phyloP scores from a whole-genome alignment of 2,797 vertebrate genomes.

The Lycodopsis pacificus region DNA sequence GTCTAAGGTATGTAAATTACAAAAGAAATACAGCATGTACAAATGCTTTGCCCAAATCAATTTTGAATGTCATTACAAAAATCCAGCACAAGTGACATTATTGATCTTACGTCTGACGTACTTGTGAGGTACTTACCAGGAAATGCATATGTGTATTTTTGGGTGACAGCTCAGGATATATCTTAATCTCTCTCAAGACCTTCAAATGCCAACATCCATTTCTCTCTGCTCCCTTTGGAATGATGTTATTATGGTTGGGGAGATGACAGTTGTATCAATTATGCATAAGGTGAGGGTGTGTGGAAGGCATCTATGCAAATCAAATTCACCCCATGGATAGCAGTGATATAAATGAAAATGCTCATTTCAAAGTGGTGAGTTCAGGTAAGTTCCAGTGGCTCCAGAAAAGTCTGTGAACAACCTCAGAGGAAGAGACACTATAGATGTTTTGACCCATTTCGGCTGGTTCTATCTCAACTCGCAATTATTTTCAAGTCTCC shows the following conservation, averaged over 20 bases:
- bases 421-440: conserved; percentile 4
- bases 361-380: conserved; percentile 55
- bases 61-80: conserved; percentile 63
- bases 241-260: conserved; percentile 75
- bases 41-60: conserved; percentile 54
- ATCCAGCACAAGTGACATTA: conserved; percentile 49
- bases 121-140: conserved; percentile 22
- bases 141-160: conserved; percentile 60
- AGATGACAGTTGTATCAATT: conserved; percentile 80
- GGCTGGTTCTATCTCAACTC: background rate
- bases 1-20: background rate
- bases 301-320: conserved; percentile 74
- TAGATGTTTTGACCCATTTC: background rate
- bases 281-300: conserved; percentile 75
- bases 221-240: conserved; percentile 68
- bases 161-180: conserved; percentile 67
- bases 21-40: conserved; percentile 20
- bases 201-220: conserved; percentile 79
- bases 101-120: conserved; percentile 66
- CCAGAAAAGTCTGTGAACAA: conserved; percentile 10
- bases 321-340: conserved; percentile 45
- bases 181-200: conserved; percentile 70
- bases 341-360: conserved; percentile 70
- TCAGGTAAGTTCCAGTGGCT: conserved; percentile 41
- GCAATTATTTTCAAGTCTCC: background rate